Evolutionary conservation across 2,113 vertebrate species (phyloP).

Genomic region (Ictalurus punctatus): DNA sequence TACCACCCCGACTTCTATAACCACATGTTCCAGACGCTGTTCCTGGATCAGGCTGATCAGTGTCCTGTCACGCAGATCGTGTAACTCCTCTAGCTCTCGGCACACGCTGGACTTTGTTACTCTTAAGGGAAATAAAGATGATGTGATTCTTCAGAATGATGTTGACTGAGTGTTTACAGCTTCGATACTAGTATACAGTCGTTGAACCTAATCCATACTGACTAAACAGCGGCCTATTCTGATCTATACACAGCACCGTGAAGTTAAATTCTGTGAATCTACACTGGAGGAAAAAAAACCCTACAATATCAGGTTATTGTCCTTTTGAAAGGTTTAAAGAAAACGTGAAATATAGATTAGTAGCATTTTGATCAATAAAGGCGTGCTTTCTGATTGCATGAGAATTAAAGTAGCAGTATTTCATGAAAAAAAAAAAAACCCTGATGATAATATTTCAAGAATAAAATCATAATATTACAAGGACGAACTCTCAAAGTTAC

Average conservation of each 20-base stretch:
- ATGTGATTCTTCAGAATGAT: background rate
- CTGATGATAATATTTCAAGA: no score
- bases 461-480: no score
- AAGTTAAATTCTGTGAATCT: background rate
- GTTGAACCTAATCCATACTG: background rate
- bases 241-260: background rate
- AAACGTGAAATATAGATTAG: no score
- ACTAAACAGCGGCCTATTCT: background rate
- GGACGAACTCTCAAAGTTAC: no score
- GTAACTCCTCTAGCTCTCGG: conserved; percentile 56
- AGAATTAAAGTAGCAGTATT: no score
- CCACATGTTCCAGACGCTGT: conserved; percentile 90
- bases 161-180: background rate
- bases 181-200: background rate
- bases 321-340: no score
- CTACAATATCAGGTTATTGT: no score
- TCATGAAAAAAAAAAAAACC: no score
- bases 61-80: conserved; percentile 79
- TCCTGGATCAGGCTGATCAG: conserved; percentile 78
- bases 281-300: background rate
- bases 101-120: background rate
- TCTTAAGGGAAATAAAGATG: conserved; percentile 22
- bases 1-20: conserved; percentile 94
- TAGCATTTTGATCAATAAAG: no score
- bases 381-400: no score